Conservation (phyloP, 2,113 vertebrate species). For the Glaucidium brasilianum region DNA sequence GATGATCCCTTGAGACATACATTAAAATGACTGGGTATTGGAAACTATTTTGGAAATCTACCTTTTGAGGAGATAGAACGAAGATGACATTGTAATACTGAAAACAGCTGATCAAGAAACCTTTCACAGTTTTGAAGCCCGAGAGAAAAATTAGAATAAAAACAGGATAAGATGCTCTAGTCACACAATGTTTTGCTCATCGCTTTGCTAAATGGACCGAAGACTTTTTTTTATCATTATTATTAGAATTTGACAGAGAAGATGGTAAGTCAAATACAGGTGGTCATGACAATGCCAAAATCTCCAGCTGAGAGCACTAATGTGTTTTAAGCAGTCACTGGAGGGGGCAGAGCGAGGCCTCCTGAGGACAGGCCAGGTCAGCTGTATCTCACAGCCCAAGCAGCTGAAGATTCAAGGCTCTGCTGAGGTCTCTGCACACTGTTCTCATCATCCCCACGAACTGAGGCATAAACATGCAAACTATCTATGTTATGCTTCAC, state of each 20-base stretch:
- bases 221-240: not conserved
- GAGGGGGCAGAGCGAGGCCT: not conserved
- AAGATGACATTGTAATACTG: not conserved
- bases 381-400: not conserved
- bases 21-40: not conserved
- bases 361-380: not conserved
- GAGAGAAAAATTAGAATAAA: not conserved
- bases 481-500: not conserved
- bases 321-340: not conserved
- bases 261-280: not conserved
- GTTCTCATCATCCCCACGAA: fast-evolving
- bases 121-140: not conserved
- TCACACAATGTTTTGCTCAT: not conserved
- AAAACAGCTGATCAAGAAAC: not conserved
- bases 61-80: not conserved
- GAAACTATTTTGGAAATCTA: not conserved
- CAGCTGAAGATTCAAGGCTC: not conserved
- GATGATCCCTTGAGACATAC: not conserved
- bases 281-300: not conserved
- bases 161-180: not conserved
- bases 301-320: not conserved
- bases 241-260: not conserved
- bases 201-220: not conserved
- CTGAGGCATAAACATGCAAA: not conserved
- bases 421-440: not conserved